Evolutionary conservation across 2,113 vertebrate genomes (phyloP).

Genomic region (Leptobrachium leishanense): DNA sequence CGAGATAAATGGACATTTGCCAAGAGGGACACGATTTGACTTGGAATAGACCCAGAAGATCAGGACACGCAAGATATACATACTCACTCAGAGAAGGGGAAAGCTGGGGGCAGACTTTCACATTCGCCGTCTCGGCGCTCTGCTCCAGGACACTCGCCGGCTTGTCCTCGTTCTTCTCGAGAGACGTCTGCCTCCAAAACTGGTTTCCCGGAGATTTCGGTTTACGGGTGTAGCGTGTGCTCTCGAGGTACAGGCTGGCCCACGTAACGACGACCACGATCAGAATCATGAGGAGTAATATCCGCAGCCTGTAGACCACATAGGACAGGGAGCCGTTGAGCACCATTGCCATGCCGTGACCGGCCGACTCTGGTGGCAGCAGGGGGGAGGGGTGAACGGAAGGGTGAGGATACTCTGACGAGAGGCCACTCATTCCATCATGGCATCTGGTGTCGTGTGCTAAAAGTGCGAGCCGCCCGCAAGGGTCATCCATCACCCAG

Average conservation of each 20-base stretch:
- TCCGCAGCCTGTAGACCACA: slow-evolving; percentile 68
- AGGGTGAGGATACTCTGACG: too few relatives aligned
- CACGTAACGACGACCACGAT: slow-evolving; percentile 71
- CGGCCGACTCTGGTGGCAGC: too few relatives aligned
- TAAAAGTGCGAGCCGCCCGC: too few relatives aligned
- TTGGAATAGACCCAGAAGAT: neutral
- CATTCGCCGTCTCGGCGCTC: slow-evolving; percentile 8
- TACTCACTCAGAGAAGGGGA: slow-evolving; percentile 69
- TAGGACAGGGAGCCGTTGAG: slow-evolving; percentile 51
- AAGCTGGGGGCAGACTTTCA: slow-evolving; percentile 50
- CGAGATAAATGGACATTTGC: neutral
- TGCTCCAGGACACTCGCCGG: slow-evolving; percentile 31
- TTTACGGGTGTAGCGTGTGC: slow-evolving; percentile 53
- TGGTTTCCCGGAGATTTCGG: slow-evolving; percentile 50
- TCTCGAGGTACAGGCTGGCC: slow-evolving; percentile 71
- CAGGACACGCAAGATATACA: neutral
- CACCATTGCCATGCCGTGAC: too few relatives aligned
- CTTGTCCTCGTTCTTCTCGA: slow-evolving; percentile 35
- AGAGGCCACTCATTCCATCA: too few relatives aligned
- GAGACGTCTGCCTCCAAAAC: slow-evolving; percentile 48
- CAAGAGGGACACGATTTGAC: neutral
- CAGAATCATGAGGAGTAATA: slow-evolving; percentile 68
- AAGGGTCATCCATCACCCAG: too few relatives aligned
- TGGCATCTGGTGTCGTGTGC: too few relatives aligned
- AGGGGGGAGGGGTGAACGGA: too few relatives aligned